A percentile compares a stretch with the other conserved stretches of the same genome.
Conservation (phyloP, 2,797 vertebrate species). For the Microctenopoma lineatum region DNA sequence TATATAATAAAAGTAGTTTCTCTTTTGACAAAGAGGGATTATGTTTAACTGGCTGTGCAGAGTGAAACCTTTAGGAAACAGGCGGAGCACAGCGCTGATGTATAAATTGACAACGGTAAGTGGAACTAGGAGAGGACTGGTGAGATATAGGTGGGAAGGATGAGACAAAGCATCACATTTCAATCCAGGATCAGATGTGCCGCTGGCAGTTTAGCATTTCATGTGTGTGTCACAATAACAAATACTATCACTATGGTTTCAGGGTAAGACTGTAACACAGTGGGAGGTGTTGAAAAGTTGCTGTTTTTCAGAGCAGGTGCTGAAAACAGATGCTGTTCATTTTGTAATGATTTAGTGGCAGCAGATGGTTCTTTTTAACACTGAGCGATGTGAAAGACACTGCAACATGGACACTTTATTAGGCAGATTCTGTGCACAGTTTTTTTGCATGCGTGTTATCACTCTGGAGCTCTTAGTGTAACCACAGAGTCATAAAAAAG, state of each 20-base stretch:
- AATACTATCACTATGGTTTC: slow-evolving; percentile 46
- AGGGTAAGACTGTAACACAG: slow-evolving; percentile 11
- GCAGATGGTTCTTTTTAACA: slow-evolving; percentile 36
- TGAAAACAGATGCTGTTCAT: slow-evolving; percentile 17
- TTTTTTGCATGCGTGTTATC: neutral
- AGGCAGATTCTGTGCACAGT: neutral
- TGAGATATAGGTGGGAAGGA: neutral
- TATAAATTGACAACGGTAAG: neutral
- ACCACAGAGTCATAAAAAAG: slow-evolving; percentile 6
- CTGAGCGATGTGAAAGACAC: neutral
- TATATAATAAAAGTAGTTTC: neutral
- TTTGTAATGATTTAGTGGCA: slow-evolving; percentile 21
- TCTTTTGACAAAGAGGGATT: slow-evolving; percentile 1
- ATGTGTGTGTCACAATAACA: slow-evolving; percentile 14
- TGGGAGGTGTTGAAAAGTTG: slow-evolving; percentile 35
- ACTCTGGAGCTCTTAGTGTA: neutral
- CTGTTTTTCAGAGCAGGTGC: slow-evolving; percentile 13
- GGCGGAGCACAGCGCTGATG: neutral
- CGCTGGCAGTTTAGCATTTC: slow-evolving; percentile 10
- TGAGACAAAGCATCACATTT: neutral
- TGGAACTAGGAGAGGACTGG: neutral
- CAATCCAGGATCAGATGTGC: neutral
- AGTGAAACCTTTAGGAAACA: neutral
- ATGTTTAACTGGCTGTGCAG: slow-evolving; percentile 1
- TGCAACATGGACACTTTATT: neutral